Percentiles rank a stretch among this genome's conserved stretches.
Conservation (phyloP, 1,140 invertebrate genomes). For the Plutomurus gul region DNA sequence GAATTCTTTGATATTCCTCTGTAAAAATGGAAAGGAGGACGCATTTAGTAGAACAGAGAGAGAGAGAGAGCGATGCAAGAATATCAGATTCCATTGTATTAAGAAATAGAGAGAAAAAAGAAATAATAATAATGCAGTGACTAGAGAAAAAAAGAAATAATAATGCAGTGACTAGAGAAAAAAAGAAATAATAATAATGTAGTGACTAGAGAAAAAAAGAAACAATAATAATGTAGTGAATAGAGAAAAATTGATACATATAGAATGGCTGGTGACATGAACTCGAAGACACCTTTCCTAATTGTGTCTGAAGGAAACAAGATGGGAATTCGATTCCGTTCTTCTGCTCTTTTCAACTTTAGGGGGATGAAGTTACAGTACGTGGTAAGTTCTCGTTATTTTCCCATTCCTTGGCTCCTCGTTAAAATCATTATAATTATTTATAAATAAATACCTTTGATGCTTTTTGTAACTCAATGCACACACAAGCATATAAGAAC, state of each 20-base stretch:
- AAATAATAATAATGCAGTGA: no score
- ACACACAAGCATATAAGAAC: no score
- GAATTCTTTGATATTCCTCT: background rate
- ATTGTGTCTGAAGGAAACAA: constrained; percentile 48
- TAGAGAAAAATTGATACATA: background rate
- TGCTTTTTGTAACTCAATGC: background rate
- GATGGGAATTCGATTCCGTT: constrained; percentile 51
- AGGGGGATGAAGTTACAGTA: constrained; percentile 53
- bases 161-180: background rate
- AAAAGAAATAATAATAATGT: no score
- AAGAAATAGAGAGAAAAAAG: no score
- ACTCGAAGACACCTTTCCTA: constrained; percentile 49
- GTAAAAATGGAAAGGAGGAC: no score
- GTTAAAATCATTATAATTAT: background rate
- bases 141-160: no score
- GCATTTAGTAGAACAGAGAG: no score
- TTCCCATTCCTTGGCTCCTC: background rate
- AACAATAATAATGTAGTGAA: no score
- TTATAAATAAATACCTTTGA: background rate
- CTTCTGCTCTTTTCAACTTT: constrained; percentile 53
- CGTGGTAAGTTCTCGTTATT: constrained; percentile 31
- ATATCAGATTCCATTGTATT: no score
- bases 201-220: background rate
- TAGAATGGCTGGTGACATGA: constrained; percentile 53
- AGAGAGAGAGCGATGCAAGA: no score